Evolutionary conservation across 2,113 vertebrate genomes (phyloP).

Genomic region (Vicugna pacos): DNA sequence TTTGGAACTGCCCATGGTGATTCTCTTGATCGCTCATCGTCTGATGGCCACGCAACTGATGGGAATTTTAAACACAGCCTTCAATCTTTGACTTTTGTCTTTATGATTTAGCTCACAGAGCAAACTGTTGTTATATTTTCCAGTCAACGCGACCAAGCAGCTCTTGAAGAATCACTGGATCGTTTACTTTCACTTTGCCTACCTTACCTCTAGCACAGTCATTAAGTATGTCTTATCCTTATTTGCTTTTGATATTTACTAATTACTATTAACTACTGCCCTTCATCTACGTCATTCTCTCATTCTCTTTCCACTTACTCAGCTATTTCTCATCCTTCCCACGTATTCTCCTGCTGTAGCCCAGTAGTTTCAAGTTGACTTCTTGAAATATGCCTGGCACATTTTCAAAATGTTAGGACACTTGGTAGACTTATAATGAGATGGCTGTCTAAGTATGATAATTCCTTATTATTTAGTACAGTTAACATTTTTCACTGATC

Average conservation of each 20-base stretch:
- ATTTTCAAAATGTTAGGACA: slow-evolving; percentile 41
- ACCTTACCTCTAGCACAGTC: slow-evolving; percentile 26
- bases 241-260: slow-evolving; percentile 69
- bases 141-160: slow-evolving; percentile 45
- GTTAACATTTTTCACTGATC: slow-evolving; percentile 31
- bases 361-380: slow-evolving; percentile 30
- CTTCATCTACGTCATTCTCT: slow-evolving; percentile 50
- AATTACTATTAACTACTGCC: slow-evolving; percentile 63
- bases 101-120: slow-evolving; percentile 5
- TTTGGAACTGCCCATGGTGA: not conserved
- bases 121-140: slow-evolving; percentile 53
- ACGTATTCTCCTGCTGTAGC: slow-evolving; percentile 3
- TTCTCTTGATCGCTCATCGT: not conserved
- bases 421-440: slow-evolving; percentile 17
- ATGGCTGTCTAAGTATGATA: not conserved
- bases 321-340: slow-evolving; percentile 47
- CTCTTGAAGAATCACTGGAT: slow-evolving; percentile 43
- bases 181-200: slow-evolving; percentile 46
- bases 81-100: slow-evolving; percentile 64
- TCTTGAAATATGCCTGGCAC: slow-evolving; percentile 17
- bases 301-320: slow-evolving; percentile 58
- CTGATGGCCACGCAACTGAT: not conserved
- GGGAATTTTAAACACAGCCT: slow-evolving; percentile 34
- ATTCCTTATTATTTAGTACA: slow-evolving; percentile 41
- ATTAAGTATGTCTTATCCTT: slow-evolving; percentile 53